Evolutionary conservation across 2,797 vertebrate genomes (phyloP), one percentile per base, ranked within the genome.

Genomic region (Esox masquinongy): DNA sequence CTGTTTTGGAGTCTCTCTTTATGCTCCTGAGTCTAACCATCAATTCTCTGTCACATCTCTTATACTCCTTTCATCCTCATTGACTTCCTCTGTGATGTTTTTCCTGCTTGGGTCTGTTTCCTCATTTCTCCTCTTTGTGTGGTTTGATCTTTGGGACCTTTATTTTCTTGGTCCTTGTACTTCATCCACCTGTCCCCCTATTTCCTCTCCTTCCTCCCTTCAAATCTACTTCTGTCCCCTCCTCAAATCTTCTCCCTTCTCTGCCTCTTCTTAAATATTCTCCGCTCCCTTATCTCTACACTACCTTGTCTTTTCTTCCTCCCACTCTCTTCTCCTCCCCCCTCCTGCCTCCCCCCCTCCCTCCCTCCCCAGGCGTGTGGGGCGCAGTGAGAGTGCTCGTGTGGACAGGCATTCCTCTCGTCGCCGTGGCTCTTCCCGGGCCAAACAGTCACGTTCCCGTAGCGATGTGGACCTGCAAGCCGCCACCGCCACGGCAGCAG

Each of bases 401-500:
- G 93, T 95, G 90, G 96, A 96, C 83, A 95, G 95, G 74, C 95
- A 95, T 85, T 92, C 95, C 70, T 94, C 95, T 72, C 94, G 94
- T 66, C 95, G 96, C 59, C 94, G 94, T 74, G 94, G 94, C 85
- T 94, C 95, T 74, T 93, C 95, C 80, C 89, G 94, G 89, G 93
- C 87, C 92, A 96, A 95, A 93, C 94, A 97, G 93, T 95, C 92
- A 4, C 95, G 97, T 76, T 97, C 97, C 89, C 94, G 96, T 89
- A 98, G 97, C 16, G 96, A 97, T 56, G 96, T 98, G 93, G 96
- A 98, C 91, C 95, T 96, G 82, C 95, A 96, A 85, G 92, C 94
- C 77, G 84, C 95, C 77, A 83, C 95, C 72, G 75, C 89, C 82
- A 84, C 78, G 24, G 82, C 93, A 74, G 86, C 93, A 86, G 78